These are phyloP conservation scores for Caenorhabditis japonica DNA, from an alignment of 2,888 invertebrate genomes.

Conservation along the genomic window DNA sequence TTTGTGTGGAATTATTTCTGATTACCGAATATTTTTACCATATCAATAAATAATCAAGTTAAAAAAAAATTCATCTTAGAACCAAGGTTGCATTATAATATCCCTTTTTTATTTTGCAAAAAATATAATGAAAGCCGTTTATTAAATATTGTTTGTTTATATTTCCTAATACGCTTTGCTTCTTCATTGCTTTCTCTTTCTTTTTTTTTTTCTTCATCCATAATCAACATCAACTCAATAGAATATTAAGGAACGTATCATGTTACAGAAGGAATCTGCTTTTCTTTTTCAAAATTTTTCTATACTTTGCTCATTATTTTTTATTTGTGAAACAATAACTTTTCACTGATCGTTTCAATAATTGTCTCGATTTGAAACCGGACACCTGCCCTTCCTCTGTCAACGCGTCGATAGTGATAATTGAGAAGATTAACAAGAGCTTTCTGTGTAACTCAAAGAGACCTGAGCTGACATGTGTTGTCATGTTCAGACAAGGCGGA, in stretches of 20 bases:
- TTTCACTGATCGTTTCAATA: conserved; percentile 33
- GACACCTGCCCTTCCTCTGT: conserved; percentile 21
- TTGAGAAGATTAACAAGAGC: conserved; percentile 55
- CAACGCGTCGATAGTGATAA: conserved; percentile 43
- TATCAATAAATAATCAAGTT: too few species aligned
- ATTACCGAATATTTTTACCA: too few species aligned
- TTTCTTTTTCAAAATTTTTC: too few species aligned
- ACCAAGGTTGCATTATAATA: too few species aligned
- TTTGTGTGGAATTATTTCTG: too few species aligned
- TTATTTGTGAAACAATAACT: too few species aligned
- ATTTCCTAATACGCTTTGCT: not conserved
- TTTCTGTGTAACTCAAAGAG: conserved; percentile 48
- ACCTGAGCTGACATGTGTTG: conserved; percentile 54
- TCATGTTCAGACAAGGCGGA: conserved; percentile 52
- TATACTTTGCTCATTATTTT: not conserved
- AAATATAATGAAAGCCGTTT: too few species aligned
- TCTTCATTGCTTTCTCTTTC: not conserved
- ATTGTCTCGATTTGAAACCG: conserved; percentile 32
- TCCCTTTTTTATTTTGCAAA: too few species aligned
- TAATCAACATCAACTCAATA: conserved; percentile 3
- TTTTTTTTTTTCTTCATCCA: not conserved
- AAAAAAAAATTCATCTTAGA: too few species aligned
- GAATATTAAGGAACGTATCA: too few species aligned
- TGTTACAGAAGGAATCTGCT: too few species aligned
- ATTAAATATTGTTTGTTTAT: too few species aligned